Percentiles rank a stretch among this genome's conserved stretches.
Evolutionary conservation across 2,797 vertebrate genomes (phyloP).

Genomic region (Peromyscus aztecus): DNA sequence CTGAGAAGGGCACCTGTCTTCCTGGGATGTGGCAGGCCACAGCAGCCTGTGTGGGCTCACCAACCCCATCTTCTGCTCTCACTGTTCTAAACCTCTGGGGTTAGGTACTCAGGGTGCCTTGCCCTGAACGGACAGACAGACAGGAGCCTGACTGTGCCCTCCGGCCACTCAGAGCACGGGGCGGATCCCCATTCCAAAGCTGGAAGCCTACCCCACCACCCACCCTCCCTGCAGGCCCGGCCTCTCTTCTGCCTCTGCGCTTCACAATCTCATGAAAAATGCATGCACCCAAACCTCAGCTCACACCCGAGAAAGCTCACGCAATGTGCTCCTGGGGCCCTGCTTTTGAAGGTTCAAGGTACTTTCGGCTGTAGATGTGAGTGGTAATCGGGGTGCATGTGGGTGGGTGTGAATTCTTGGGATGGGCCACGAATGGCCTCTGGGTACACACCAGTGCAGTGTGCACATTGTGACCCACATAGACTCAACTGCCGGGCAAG

Average conservation of each 20-base stretch:
- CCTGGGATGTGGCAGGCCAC: not conserved
- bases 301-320: slow-evolving; percentile 56
- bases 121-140: not conserved
- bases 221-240: not conserved
- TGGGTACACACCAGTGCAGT: not conserved
- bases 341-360: slow-evolving; percentile 72
- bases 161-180: not conserved
- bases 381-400: rapidly evolving
- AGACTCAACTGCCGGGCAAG: not conserved
- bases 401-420: not conserved
- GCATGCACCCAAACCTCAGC: slow-evolving; percentile 76
- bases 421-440: not conserved
- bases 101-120: not conserved
- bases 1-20: not conserved
- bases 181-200: not conserved
- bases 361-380: slow-evolving; percentile 51
- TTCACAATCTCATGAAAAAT: slow-evolving; percentile 76
- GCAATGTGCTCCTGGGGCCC: slow-evolving; percentile 17
- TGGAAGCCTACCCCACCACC: not conserved
- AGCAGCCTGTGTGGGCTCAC: not conserved
- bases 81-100: not conserved
- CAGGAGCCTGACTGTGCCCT: not conserved
- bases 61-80: not conserved
- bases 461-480: not conserved
- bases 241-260: slow-evolving; percentile 67